These are phyloP conservation scores for Sarcophilus harrisii DNA, from an alignment of 2,797 vertebrate species.

Conservation along the genomic window DNA sequence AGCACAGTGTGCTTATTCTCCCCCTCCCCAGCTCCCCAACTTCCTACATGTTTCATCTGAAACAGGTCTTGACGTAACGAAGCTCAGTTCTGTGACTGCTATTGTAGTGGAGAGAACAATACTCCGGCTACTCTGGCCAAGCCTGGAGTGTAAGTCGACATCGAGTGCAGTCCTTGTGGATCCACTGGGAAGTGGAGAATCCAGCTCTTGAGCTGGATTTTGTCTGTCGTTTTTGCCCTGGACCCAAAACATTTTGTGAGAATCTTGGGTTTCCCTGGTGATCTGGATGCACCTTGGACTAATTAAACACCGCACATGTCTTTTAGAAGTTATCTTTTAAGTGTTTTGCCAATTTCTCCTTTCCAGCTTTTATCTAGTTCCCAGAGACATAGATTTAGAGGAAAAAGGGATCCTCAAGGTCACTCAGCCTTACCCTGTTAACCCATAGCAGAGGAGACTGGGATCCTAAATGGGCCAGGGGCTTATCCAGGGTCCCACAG, in stretches of 20 bases:
- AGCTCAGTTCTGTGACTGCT: constrained; percentile 11
- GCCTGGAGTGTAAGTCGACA: constrained; percentile 43
- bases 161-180: constrained; percentile 24
- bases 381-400: neutral
- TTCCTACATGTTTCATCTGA: neutral
- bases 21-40: neutral
- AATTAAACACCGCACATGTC: neutral
- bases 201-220: neutral
- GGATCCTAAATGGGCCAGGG: neutral
- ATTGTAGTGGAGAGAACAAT: constrained; percentile 20
- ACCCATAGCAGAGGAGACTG: neutral
- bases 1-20: neutral
- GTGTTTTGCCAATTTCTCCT: neutral
- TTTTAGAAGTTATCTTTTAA: neutral
- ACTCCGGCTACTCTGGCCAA: constrained; percentile 13
- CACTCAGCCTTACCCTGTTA: neutral
- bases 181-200: constrained; percentile 49
- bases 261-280: neutral
- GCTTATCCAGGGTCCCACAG: neutral
- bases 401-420: neutral
- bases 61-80: neutral
- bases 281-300: neutral
- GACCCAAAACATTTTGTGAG: neutral
- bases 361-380: neutral
- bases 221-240: neutral